Base-by-base conservation (phyloP, 2,888 invertebrate species). In the Cryptocheilus praepositus region DNA sequence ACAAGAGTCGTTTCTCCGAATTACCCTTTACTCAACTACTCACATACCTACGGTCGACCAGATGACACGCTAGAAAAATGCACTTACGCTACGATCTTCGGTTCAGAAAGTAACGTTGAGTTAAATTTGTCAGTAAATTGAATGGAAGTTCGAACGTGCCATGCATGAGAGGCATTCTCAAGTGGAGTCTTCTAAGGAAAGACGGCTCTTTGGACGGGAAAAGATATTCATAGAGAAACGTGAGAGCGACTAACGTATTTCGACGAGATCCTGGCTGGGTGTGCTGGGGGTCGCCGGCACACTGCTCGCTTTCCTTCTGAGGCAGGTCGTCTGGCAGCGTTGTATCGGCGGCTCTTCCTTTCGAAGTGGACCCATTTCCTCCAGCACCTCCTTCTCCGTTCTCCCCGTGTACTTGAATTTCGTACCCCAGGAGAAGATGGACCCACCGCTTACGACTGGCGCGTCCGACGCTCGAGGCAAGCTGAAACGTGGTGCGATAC, bases 391-490 rank as follows among this genome's bases (percentile, higher is more conserved):
- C 53, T 94, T 92, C 90, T 98, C 97, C 55, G 97, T 97, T 80
- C 97, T 92, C 0, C 98, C 98, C 83, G 95, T 93, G 90, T 98
- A 98, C 83, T 95, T 94, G 89, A 98, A 97, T 90, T 97, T 97
- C 36, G 97, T 96, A 66, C 97, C 97, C 94, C 96, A 95, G 22
- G 96, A 96, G 90, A 97, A 97, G 83, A 97, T 92, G 56, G 96
- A 96, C 57, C 97, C 97, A 60, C 97, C 96, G 18, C 96, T 95
- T 74, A 96, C 94, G 74, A 95, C 95, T 62, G 96, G 94, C 57
- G 96, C 96, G 88, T 96, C 95, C 69, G 95, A 94, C 75, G 96
- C 96, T 73, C 95, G 95, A 67, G 95, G 94, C 87, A 97, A 92
- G 72, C 97, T 97, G 89, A 13, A 87, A 36, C 11, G 36, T 36